phyloP scores from a whole-genome alignment of 2,888 invertebrate species.

The Trisateles emortualis region DNA sequence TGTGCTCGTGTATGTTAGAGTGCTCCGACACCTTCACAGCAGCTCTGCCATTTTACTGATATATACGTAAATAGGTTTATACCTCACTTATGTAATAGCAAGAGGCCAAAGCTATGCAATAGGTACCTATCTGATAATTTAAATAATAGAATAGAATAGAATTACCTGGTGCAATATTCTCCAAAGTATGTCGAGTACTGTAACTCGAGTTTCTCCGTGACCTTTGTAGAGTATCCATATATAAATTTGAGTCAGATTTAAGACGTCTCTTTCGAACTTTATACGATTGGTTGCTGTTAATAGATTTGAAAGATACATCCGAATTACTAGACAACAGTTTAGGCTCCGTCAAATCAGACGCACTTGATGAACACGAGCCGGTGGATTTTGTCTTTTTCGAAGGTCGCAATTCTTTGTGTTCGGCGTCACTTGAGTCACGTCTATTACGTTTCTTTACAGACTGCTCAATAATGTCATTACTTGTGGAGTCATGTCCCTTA shows the following conservation, averaged over 20 bases:
- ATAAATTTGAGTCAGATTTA: slow-evolving; percentile 73
- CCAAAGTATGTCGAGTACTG: too few species aligned
- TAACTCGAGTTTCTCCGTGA: slow-evolving; percentile 61
- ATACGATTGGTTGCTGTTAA: slow-evolving; percentile 71
- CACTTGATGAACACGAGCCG: slow-evolving; percentile 64
- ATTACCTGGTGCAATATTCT: too few species aligned
- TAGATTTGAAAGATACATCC: slow-evolving; percentile 76
- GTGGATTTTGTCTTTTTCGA: slow-evolving; percentile 72
- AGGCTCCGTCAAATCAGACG: slow-evolving; percentile 61
- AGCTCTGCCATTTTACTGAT: too few species aligned
- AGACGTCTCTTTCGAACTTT: slow-evolving; percentile 73
- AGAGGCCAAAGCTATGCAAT: too few species aligned
- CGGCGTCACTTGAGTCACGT: slow-evolving; percentile 62
- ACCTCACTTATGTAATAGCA: too few species aligned
- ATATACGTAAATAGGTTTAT: too few species aligned
- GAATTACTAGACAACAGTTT: slow-evolving; percentile 67
- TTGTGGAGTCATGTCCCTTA: slow-evolving; percentile 57
- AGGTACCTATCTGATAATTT: too few species aligned
- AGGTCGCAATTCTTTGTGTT: slow-evolving; percentile 60
- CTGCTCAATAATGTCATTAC: slow-evolving; percentile 62
- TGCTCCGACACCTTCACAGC: too few species aligned
- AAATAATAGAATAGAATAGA: too few species aligned
- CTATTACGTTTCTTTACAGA: slow-evolving; percentile 67
- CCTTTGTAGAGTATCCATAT: slow-evolving; percentile 69
- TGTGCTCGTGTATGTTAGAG: too few species aligned